These are phyloP conservation scores for Diarsia dahlii DNA, from an alignment of 2,888 invertebrate genomes.

Conservation along the genomic window DNA sequence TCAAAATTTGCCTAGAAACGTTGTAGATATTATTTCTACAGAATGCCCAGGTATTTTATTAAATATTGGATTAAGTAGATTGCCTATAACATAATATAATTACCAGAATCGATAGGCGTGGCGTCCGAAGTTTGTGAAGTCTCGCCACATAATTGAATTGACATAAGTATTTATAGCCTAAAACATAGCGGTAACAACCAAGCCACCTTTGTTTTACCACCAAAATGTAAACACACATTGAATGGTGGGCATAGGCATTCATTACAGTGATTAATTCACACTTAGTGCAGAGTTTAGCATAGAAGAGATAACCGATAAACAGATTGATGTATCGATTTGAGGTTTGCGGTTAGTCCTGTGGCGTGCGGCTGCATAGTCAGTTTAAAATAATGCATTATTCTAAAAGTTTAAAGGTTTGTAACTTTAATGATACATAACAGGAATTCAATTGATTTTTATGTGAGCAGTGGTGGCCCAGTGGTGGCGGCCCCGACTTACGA, in stretches of 20 bases:
- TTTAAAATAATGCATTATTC: background rate
- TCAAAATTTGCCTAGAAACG: too few relatives aligned
- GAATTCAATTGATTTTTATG: too few relatives aligned
- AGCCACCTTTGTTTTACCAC: conserved; percentile 21
- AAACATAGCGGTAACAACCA: background rate
- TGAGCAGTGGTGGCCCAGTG: too few relatives aligned
- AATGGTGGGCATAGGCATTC: background rate
- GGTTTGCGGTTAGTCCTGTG: conserved; percentile 4
- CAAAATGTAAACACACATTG: background rate
- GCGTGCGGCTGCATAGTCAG: too few relatives aligned
- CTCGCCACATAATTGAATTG: background rate
- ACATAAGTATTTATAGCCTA: conserved; percentile 1
- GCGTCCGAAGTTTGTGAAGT: background rate
- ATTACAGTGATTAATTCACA: conserved; percentile 40
- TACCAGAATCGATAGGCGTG: background rate
- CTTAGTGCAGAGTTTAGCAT: conserved; percentile 14
- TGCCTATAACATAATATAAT: background rate
- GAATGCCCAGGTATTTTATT: background rate
- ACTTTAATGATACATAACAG: background rate
- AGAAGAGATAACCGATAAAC: conserved; percentile 13
- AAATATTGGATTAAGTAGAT: background rate
- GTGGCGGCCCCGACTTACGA: too few relatives aligned
- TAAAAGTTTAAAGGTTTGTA: background rate
- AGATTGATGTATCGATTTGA: conserved; percentile 30
- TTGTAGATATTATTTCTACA: background rate